Percentiles rank a stretch among this genome's conserved stretches.
phyloP scores from a whole-genome alignment of 2,113 vertebrate genomes.

The Emydocephalus ijimae region DNA sequence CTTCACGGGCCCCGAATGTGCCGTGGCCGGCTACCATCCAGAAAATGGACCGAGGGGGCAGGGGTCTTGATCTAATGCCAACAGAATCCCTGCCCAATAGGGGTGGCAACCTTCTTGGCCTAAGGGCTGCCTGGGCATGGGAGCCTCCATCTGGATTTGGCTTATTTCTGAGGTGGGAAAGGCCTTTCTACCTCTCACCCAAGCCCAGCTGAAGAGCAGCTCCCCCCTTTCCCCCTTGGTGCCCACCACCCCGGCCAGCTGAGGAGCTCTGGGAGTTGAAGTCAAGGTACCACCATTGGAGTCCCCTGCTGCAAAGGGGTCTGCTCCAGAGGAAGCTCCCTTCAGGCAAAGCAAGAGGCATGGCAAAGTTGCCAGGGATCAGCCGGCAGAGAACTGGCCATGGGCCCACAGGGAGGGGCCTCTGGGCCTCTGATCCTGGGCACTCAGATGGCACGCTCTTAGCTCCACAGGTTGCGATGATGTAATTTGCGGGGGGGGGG shows the following conservation, averaged over 20 bases:
- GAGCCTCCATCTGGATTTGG: background rate
- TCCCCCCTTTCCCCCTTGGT: background rate
- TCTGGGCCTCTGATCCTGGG: background rate
- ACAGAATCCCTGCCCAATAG: background rate
- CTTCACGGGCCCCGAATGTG: background rate
- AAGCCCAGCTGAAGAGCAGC: background rate
- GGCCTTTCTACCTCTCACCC: background rate
- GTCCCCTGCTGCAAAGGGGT: background rate
- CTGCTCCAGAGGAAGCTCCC: background rate
- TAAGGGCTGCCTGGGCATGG: background rate
- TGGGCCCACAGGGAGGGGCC: background rate
- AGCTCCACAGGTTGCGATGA: background rate
- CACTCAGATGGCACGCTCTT: background rate
- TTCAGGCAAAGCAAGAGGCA: background rate
- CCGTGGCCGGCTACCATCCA: background rate
- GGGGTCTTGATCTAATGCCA: background rate
- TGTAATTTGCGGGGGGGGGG: background rate
- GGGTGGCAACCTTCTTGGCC: background rate
- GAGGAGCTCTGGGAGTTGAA: background rate
- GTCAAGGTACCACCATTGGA: background rate
- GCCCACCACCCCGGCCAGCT: background rate
- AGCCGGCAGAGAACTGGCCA: background rate
- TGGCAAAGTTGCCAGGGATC: background rate
- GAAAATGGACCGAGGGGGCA: background rate
- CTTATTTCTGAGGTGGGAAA: background rate